A percentile compares a stretch with the other conserved stretches of the same genome.
phyloP scores from a whole-genome alignment of 1,140 invertebrate genomes.

The Zophobas morio region DNA sequence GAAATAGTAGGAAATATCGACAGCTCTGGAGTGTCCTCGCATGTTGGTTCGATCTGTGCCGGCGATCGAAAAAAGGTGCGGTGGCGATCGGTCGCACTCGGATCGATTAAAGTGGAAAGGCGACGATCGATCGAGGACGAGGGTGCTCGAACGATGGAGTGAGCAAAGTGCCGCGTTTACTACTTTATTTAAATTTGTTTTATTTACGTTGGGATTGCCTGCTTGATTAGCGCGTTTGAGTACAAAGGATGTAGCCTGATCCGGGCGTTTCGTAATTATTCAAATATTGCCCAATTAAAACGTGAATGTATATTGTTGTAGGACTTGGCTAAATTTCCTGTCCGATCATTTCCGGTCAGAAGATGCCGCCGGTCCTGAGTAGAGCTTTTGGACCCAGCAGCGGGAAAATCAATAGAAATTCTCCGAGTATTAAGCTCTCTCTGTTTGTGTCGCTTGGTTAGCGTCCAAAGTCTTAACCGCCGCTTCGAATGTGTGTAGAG shows the following conservation, averaged over 20 bases:
- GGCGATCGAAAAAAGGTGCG: too few relatives aligned
- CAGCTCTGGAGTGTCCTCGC: too few relatives aligned
- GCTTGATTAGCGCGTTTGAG: neutral
- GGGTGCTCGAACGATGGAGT: neutral
- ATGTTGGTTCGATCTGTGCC: too few relatives aligned
- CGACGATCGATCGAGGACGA: neutral
- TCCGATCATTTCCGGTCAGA: conserved; percentile 37
- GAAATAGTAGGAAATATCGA: too few relatives aligned
- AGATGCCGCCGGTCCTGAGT: conserved; percentile 10
- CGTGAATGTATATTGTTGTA: conserved; percentile 32
- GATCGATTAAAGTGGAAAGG: neutral
- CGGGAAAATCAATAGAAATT: conserved; percentile 41
- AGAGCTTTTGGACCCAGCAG: conserved; percentile 34
- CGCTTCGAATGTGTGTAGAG: conserved; percentile 2
- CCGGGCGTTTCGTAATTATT: conserved; percentile 17
- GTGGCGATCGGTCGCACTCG: too few relatives aligned
- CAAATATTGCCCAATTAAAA: conserved; percentile 36
- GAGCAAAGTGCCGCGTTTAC: neutral
- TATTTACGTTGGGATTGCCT: neutral
- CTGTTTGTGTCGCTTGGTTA: conserved; percentile 9
- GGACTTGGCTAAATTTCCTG: conserved; percentile 31
- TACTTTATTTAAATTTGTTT: neutral
- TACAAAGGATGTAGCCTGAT: neutral
- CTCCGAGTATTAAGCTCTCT: conserved; percentile 31
- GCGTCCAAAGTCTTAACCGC: conserved; percentile 7